These are phyloP conservation scores for Polydrusus tereticollis DNA, from an alignment of 2,888 invertebrate species.

Conservation along the genomic window DNA sequence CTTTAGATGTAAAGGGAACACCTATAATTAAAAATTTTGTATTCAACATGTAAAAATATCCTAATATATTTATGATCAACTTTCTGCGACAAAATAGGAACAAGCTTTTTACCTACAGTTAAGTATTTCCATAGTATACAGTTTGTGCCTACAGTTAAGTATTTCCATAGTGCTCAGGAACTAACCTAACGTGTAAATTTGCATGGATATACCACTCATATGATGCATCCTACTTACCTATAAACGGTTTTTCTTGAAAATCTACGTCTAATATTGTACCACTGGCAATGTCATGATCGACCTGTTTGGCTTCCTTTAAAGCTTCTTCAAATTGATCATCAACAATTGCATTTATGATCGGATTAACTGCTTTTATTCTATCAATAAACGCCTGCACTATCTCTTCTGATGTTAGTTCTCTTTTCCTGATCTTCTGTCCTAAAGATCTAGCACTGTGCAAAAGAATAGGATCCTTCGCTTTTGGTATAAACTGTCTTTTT, in stretches of 20 bases:
- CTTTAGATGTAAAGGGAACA: conserved; percentile 94
- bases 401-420: conserved; percentile 75
- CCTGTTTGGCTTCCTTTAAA: conserved; percentile 79
- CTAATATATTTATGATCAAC: too few relatives aligned
- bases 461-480: conserved; percentile 66
- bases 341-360: conserved; percentile 84
- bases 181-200: too few relatives aligned
- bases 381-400: conserved; percentile 82
- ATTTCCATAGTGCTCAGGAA: too few relatives aligned
- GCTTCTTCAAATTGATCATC: conserved; percentile 85
- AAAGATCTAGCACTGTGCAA: conserved; percentile 77
- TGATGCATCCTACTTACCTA: conserved; percentile 70
- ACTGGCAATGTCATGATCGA: conserved; percentile 77
- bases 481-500: conserved; percentile 61
- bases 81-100: too few relatives aligned
- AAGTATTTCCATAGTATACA: too few relatives aligned
- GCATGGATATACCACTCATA: too few relatives aligned
- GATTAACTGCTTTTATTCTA: conserved; percentile 81
- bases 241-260: conserved; percentile 80
- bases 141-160: too few relatives aligned
- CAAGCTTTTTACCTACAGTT: too few relatives aligned
- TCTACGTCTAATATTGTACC: conserved; percentile 74
- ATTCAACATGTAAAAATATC: not conserved
- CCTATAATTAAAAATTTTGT: conserved; percentile 68
- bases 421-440: conserved; percentile 76